Base-by-base conservation (phyloP, 2,113 vertebrate species). In the Pseudolaguvia tuberculata region DNA sequence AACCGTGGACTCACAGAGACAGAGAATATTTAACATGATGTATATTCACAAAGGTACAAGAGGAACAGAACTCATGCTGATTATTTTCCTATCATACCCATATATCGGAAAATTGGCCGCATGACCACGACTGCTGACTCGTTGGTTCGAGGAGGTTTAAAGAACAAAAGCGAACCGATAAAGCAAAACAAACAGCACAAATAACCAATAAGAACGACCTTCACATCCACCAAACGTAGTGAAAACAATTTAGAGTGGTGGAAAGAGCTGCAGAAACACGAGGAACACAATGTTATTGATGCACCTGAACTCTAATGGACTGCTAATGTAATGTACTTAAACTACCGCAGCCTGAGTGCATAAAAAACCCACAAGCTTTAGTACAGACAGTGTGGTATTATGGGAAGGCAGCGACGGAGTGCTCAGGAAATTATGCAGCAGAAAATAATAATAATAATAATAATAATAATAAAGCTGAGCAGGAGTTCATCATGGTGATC, bases 351-450 rank as follows among this genome's bases (percentile, higher is more conserved):
- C 25, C 13, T n/a, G 6, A 69, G 50, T 52, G 66, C 23, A 51
- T 69, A 14, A 35, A 47, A 14, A 67, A 27, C 15, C 10, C 4
- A 42, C 39, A 42, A 3, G 17, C 50, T 31, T 20, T 25, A 12
- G 17, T 66, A 48, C 23, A 17, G 59, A 5, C n/a, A 11, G 5
- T 11, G 18, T 15, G 48, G 48, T 35, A 69, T 69, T 53, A 69
- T 53, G 48, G 50, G 50, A 69, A 35, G 50, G 62, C 20, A 63
- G 63, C 11, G 45, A 29, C 1, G 12, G 23, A 63, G 31, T 14
- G 39, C 12, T 67, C 20, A 68, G 73, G 63, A 48, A 75, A 68
- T 50, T 47, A 62, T 13, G 18, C 23, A 56, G 62, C 39, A 48
- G 31, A 75, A 67, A 42, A 42, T 35, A 42, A 42, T 6, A 42